Conservation (phyloP, 2,888 invertebrate species). For the Phaonia tiefii region DNA sequence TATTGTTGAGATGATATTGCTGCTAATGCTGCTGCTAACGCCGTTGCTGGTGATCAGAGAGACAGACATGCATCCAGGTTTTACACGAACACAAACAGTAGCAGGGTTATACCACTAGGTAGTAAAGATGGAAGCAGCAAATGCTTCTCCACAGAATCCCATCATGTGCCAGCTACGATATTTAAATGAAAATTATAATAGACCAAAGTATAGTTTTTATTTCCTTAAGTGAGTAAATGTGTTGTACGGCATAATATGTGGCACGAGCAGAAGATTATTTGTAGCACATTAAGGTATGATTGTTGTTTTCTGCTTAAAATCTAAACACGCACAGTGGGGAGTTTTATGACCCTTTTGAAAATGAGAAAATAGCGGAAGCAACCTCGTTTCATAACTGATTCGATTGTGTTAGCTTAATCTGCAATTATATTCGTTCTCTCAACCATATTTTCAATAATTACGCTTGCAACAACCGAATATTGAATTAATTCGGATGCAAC, state of each 20-base stretch:
- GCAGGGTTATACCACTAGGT: constrained; percentile 37
- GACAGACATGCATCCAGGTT: constrained; percentile 23
- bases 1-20: constrained; percentile 30
- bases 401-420: too few relatives aligned
- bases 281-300: too few relatives aligned
- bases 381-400: too few relatives aligned
- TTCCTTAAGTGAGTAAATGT: not conserved
- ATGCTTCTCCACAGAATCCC: constrained; percentile 23
- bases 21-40: constrained; percentile 25
- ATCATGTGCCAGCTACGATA: not conserved
- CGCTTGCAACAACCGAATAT: too few relatives aligned
- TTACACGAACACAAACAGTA: constrained; percentile 57
- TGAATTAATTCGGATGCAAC: too few relatives aligned
- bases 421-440: too few relatives aligned
- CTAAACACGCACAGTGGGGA: too few relatives aligned
- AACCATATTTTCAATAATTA: too few relatives aligned
- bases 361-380: too few relatives aligned
- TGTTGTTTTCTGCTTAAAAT: too few relatives aligned
- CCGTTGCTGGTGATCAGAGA: constrained; percentile 43
- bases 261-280: constrained; percentile 9
- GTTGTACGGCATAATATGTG: not conserved
- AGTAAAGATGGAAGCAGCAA: constrained; percentile 43
- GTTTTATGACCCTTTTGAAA: too few relatives aligned
- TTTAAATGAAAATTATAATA: constrained; percentile 10
- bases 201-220: constrained; percentile 7